phyloP scores from a whole-genome alignment of 2,888 invertebrate species.

The Andrena haemorrhoa region DNA sequence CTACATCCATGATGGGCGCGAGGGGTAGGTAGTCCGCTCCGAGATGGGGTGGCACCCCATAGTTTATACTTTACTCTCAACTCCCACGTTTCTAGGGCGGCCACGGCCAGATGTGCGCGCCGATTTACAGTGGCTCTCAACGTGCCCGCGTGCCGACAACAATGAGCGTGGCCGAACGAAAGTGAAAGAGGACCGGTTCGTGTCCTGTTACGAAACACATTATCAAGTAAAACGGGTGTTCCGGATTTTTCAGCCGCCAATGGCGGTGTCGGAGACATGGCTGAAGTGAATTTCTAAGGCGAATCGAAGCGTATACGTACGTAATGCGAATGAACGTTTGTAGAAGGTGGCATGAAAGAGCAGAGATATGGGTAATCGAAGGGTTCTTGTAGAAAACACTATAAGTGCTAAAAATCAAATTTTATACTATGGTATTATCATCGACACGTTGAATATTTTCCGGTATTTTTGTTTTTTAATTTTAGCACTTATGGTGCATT shows the following conservation, averaged over 20 bases:
- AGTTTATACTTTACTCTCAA: constrained; percentile 79
- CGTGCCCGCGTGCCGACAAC: constrained; percentile 18
- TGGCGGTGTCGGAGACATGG: not conserved
- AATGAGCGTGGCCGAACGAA: constrained; percentile 22
- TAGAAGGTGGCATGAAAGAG: too few species aligned
- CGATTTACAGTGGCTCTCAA: constrained; percentile 78
- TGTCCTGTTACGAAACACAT: constrained; percentile 20
- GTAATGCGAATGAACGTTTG: too few species aligned
- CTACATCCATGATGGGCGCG: constrained; percentile 56
- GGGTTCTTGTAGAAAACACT: too few species aligned
- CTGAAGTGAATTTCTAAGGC: not conserved
- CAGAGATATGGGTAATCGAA: too few species aligned
- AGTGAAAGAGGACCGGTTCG: constrained; percentile 48
- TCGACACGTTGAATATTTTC: too few species aligned
- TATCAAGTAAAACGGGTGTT: not conserved
- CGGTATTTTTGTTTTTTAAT: too few species aligned
- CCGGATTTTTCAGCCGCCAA: not conserved
- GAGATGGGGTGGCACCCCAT: constrained; percentile 76
- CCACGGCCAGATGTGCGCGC: constrained; percentile 80
- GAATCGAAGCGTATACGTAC: too few species aligned
- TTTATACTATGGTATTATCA: too few species aligned
- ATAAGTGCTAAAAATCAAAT: too few species aligned
- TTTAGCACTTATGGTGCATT: too few species aligned
- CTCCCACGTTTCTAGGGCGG: constrained; percentile 77
- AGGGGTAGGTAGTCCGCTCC: constrained; percentile 45